These are phyloP conservation scores for Clupea harengus DNA, from an alignment of 2,113 vertebrate species.

Conservation along the genomic window DNA sequence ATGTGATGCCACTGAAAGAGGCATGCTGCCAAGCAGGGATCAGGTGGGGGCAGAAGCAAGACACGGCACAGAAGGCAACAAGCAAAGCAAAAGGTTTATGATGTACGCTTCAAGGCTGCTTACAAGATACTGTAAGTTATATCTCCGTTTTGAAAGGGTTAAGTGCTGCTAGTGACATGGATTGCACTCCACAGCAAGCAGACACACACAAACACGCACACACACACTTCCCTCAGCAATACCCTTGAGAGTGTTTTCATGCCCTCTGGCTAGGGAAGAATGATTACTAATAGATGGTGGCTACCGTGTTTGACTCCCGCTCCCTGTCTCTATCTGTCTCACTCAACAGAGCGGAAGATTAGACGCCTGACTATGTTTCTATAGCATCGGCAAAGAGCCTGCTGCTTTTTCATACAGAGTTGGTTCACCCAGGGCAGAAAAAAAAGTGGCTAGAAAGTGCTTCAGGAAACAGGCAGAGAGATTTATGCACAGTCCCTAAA, in stretches of 20 bases:
- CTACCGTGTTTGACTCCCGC: conserved; percentile 46
- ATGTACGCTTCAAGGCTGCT: conserved; percentile 8
- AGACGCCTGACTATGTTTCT: conserved; percentile 1
- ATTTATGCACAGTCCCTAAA: conserved; percentile 15
- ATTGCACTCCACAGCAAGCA: neutral
- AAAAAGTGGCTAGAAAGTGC: neutral
- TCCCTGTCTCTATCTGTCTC: conserved; percentile 33
- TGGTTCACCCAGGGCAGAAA: neutral
- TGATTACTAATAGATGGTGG: conserved; percentile 54
- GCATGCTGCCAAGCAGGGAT: neutral
- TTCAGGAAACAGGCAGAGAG: neutral
- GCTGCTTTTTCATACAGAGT: neutral
- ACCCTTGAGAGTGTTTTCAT: conserved; percentile 48
- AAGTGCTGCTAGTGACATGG: conserved; percentile 7
- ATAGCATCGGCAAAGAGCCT: neutral
- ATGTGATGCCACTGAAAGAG: neutral
- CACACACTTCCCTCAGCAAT: conserved; percentile 43
- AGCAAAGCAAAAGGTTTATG: neutral
- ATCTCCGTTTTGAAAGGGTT: neutral
- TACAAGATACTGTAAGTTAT: conserved; percentile 2
- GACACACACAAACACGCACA: neutral
- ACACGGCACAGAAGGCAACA: neutral
- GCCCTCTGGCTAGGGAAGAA: conserved; percentile 51
- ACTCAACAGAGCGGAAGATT: conserved; percentile 11
- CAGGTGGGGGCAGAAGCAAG: neutral